These are phyloP conservation scores for Autographa gamma DNA, from an alignment of 2,888 invertebrate species.

Conservation along the genomic window DNA sequence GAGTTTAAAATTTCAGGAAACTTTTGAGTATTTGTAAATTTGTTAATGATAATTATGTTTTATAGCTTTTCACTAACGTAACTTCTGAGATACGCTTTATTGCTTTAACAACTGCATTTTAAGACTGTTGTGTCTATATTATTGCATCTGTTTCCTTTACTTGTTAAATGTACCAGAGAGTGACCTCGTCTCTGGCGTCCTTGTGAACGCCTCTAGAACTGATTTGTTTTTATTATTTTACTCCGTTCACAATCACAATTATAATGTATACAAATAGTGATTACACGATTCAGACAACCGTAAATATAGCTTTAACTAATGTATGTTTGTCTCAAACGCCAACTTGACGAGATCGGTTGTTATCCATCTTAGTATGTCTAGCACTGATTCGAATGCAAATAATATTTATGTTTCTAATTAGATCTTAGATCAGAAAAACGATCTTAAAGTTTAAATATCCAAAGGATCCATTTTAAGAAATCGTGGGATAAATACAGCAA, in stretches of 20 bases:
- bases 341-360: constrained; percentile 17
- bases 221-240: constrained; percentile 32
- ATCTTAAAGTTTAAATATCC: too few relatives aligned
- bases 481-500: background rate
- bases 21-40: too few relatives aligned
- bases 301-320: constrained; percentile 32
- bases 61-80: too few relatives aligned
- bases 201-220: constrained; percentile 52
- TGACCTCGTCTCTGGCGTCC: constrained; percentile 59
- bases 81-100: background rate
- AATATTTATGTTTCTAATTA: too few relatives aligned
- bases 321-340: constrained; percentile 22
- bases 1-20: too few relatives aligned
- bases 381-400: background rate
- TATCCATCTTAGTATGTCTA: constrained; percentile 12
- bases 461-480: too few relatives aligned
- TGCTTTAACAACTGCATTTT: background rate
- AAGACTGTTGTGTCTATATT: background rate
- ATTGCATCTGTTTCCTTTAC: background rate
- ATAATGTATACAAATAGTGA: constrained; percentile 25
- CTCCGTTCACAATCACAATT: constrained; percentile 39
- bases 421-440: too few relatives aligned
- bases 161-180: constrained; percentile 30
- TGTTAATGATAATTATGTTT: too few relatives aligned
- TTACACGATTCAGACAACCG: constrained; percentile 21